These are phyloP conservation scores for Trogon surrucura DNA, from an alignment of 2,113 vertebrate genomes.

Conservation along the genomic window DNA sequence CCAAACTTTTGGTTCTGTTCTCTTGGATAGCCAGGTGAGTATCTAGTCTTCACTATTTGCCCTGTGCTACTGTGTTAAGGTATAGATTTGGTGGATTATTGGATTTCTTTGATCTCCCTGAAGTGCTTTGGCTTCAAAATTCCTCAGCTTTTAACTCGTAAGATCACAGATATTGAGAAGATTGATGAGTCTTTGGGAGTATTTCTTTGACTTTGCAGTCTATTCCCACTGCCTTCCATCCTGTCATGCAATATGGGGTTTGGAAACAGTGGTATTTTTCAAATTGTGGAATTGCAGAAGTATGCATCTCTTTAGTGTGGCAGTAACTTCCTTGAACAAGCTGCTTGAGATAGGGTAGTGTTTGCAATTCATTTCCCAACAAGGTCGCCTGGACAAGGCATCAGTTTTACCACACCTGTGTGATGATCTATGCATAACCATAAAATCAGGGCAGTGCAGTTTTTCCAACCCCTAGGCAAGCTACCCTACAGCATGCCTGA, in stretches of 20 bases:
- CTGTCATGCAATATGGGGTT: background rate
- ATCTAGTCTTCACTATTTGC: background rate
- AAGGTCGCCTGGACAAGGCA: background rate
- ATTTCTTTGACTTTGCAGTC: background rate
- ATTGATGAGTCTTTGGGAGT: background rate
- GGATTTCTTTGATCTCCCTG: background rate
- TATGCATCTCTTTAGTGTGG: background rate
- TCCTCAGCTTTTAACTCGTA: background rate
- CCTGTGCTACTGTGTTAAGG: background rate
- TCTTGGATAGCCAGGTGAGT: background rate
- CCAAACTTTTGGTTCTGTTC: background rate
- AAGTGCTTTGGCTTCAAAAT: background rate
- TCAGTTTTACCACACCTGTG: background rate
- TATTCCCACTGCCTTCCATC: background rate
- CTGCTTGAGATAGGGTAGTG: background rate
- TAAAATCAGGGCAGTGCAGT: background rate
- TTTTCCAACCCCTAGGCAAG: background rate
- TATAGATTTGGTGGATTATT: background rate
- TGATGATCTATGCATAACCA: background rate
- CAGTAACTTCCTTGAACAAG: background rate
- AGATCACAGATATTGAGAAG: background rate
- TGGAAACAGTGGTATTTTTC: background rate
- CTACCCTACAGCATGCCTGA: background rate
- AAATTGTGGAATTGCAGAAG: background rate
- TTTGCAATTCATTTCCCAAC: background rate